phyloP scores from a whole-genome alignment of 30 jellyfish, hydroid and myxozoan species.

The Calvadosia cruxmelitensis region DNA sequence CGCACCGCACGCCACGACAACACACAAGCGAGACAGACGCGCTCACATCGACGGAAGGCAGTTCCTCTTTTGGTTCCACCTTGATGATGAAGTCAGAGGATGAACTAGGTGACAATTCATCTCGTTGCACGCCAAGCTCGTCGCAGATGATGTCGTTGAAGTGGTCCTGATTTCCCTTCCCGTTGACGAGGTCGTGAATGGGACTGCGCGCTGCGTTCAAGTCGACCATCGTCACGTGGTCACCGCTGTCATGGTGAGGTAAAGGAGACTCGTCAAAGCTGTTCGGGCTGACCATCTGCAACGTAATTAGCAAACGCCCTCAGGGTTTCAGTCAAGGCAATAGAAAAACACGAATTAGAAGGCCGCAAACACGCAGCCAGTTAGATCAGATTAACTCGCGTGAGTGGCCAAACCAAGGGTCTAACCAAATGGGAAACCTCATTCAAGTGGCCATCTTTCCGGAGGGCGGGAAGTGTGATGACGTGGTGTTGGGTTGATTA shows the following conservation, averaged over 20 bases:
- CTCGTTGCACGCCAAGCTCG: background rate
- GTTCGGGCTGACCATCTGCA: background rate
- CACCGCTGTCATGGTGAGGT: background rate
- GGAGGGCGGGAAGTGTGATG: too few relatives aligned
- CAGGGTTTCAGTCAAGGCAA: too few relatives aligned
- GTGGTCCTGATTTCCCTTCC: background rate
- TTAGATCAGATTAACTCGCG: too few relatives aligned
- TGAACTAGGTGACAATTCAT: background rate
- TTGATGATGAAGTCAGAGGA: background rate
- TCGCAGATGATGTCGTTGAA: background rate
- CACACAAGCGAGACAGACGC: background rate
- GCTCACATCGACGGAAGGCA: too few relatives aligned
- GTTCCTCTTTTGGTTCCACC: background rate
- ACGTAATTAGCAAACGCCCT: too few relatives aligned
- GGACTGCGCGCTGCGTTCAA: background rate
- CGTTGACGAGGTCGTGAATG: background rate
- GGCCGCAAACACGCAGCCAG: too few relatives aligned
- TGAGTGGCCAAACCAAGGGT: too few relatives aligned
- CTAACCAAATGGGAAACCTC: too few relatives aligned
- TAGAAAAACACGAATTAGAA: too few relatives aligned
- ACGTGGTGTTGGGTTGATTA: too few relatives aligned
- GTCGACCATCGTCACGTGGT: slow-evolving; percentile 1
- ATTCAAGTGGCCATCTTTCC: too few relatives aligned
- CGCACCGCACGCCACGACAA: background rate
- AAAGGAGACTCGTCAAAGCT: background rate